A percentile compares a stretch with the other conserved stretches of the same genome.
phyloP scores from a whole-genome alignment of 2,888 invertebrate genomes.

The Anthrax anthrax region DNA sequence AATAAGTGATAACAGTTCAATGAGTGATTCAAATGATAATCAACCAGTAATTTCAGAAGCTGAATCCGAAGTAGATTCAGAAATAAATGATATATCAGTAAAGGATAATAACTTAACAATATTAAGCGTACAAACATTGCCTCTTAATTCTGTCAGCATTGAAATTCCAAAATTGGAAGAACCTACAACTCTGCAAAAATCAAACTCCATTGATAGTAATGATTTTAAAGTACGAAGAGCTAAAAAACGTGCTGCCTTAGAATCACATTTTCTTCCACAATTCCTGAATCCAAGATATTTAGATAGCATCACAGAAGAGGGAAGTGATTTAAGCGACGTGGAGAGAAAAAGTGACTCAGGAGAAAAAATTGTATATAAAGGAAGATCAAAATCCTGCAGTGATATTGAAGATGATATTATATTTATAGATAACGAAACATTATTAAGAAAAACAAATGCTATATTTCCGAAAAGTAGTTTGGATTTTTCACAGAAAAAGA shows the following conservation, averaged over 20 bases:
- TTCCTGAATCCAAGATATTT: constrained; percentile 49
- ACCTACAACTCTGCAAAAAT: background rate
- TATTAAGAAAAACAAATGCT: constrained; percentile 27
- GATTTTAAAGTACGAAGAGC: constrained; percentile 33
- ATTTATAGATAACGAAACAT: constrained; percentile 30
- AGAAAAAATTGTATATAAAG: constrained; percentile 13
- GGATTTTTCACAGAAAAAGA: constrained; percentile 26
- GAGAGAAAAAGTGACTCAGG: constrained; percentile 34
- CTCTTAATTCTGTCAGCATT: constrained; percentile 9
- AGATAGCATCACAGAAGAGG: constrained; percentile 67
- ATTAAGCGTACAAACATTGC: constrained; percentile 13
- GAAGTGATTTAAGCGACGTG: constrained; percentile 49
- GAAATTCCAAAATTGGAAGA: background rate
- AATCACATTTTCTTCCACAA: constrained; percentile 42
- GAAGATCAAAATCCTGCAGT: constrained; percentile 8
- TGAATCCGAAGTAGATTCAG: constrained; percentile 45
- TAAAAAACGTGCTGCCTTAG: constrained; percentile 40
- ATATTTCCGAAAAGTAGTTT: constrained; percentile 32
- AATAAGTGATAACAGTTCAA: constrained; percentile 25
- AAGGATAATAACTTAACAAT: background rate
- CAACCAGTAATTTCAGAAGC: constrained; percentile 47
- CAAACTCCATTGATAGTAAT: constrained; percentile 12
- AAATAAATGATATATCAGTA: constrained; percentile 16
- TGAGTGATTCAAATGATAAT: constrained; percentile 34
- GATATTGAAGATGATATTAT: constrained; percentile 39